These are phyloP conservation scores for Ethmia dodecea DNA, from an alignment of 2,888 invertebrate species.

Conservation along the genomic window DNA sequence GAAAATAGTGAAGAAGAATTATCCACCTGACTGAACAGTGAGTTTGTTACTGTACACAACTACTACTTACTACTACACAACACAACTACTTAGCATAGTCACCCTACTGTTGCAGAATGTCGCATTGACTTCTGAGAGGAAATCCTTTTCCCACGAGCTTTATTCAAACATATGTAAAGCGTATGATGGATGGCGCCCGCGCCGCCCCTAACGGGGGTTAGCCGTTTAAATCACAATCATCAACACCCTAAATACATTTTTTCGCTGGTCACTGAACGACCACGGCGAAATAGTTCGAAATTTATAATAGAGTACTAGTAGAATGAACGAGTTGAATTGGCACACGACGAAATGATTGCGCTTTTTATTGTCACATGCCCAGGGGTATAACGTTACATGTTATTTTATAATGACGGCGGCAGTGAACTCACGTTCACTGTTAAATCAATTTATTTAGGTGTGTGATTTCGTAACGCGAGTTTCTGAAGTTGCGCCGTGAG, in stretches of 20 bases:
- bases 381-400: slow-evolving; percentile 49
- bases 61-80: too few relatives aligned
- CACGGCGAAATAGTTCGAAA: slow-evolving; percentile 43
- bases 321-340: slow-evolving; percentile 58
- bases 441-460: slow-evolving; percentile 29
- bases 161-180: slow-evolving; percentile 79
- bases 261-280: slow-evolving; percentile 66
- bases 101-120: slow-evolving; percentile 51
- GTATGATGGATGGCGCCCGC: slow-evolving; percentile 73
- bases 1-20: too few relatives aligned
- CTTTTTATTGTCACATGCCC: slow-evolving; percentile 56
- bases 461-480: slow-evolving; percentile 31
- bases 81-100: slow-evolving; percentile 26
- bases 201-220: slow-evolving; percentile 42
- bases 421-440: not conserved
- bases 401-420: slow-evolving; percentile 14
- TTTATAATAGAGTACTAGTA: slow-evolving; percentile 68
- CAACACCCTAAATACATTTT: slow-evolving; percentile 58
- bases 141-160: slow-evolving; percentile 79
- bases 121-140: slow-evolving; percentile 74
- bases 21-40: too few relatives aligned
- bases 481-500: slow-evolving; percentile 24
- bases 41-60: too few relatives aligned
- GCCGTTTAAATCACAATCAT: slow-evolving; percentile 73
- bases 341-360: slow-evolving; percentile 66